Evolutionary conservation across 2,113 vertebrate species (phyloP).

Genomic region (Stercorarius parasiticus): DNA sequence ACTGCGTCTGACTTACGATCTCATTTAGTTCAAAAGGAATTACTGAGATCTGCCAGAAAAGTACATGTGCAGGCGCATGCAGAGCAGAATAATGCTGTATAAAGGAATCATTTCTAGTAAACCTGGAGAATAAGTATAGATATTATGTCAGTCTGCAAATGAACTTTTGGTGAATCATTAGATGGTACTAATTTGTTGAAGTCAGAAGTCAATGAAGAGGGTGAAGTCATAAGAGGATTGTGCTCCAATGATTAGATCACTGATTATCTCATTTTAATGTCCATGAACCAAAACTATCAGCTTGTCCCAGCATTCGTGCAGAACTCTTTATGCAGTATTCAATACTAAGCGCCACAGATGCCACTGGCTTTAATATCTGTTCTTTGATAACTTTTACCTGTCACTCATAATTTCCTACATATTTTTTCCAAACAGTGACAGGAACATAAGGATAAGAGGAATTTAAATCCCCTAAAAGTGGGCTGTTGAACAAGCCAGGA

Average conservation of each 20-base stretch:
- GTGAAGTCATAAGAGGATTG: slow-evolving; percentile 34
- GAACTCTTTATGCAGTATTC: neutral
- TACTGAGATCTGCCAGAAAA: neutral
- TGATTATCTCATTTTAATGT: slow-evolving; percentile 23
- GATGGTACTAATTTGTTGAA: neutral
- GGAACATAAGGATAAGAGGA: neutral
- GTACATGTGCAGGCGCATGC: neutral
- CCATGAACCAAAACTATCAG: neutral
- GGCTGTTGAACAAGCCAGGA: slow-evolving; percentile 44
- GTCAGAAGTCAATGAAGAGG: neutral
- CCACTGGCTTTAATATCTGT: neutral
- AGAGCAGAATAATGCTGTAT: neutral
- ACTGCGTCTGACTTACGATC: neutral
- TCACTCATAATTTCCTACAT: neutral
- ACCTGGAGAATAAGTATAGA: neutral
- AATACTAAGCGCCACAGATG: neutral
- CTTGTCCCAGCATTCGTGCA: neutral
- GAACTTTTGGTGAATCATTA: neutral
- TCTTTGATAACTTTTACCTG: neutral
- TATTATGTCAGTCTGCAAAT: neutral
- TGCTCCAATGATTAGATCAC: slow-evolving; percentile 26
- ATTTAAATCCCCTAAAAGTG: slow-evolving; percentile 57
- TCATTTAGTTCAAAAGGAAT: neutral
- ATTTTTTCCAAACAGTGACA: neutral
- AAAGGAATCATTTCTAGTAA: neutral